phyloP scores from a whole-genome alignment of 2,113 vertebrate genomes.

The Arizona elegans region DNA sequence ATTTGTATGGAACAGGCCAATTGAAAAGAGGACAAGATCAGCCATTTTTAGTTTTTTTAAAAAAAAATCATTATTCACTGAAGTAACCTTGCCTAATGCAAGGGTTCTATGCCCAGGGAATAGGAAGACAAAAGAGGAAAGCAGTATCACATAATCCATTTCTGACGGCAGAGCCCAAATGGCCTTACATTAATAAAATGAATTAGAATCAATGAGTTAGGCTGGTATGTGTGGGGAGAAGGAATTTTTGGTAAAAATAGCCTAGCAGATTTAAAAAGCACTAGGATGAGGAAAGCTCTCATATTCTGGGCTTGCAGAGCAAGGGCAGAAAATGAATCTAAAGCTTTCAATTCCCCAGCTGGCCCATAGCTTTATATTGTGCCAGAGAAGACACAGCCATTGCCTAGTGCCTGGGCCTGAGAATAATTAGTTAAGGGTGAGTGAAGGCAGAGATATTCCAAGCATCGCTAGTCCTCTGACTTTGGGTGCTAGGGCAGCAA shows the following conservation, averaged over 20 bases:
- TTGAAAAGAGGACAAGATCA: not conserved
- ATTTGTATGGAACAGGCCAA: not conserved
- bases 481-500: too few relatives aligned
- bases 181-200: accelerated
- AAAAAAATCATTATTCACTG: not conserved
- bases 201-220: accelerated
- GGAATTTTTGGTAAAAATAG: not conserved
- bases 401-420: not conserved
- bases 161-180: accelerated
- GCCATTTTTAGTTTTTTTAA: accelerated
- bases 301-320: not conserved
- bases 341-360: not conserved
- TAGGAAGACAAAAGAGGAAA: not conserved
- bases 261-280: not conserved
- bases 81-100: constrained; percentile 23
- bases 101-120: not conserved
- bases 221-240: not conserved
- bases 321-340: not conserved
- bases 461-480: not conserved
- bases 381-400: not conserved
- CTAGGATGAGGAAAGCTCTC: not conserved
- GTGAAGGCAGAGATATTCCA: not conserved
- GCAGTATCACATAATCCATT: not conserved
- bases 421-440: not conserved
- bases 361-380: not conserved